phyloP scores from a whole-genome alignment of 2,888 invertebrate species.

The Fragum fragum region DNA sequence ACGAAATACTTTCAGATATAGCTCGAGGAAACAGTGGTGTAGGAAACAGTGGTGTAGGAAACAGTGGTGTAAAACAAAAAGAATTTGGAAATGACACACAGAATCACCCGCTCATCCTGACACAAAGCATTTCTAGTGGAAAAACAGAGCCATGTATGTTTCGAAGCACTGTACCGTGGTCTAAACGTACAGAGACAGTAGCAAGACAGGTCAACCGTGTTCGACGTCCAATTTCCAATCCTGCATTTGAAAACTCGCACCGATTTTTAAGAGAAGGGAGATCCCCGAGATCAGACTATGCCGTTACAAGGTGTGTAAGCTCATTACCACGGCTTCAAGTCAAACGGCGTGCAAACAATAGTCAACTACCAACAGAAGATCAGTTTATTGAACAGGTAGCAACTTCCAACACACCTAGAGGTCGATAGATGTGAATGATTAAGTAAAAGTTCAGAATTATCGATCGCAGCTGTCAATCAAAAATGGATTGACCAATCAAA shows the following conservation, averaged over 20 bases:
- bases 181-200: slow-evolving; percentile 4
- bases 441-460: too few species aligned
- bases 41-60: too few species aligned
- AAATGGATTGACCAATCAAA: too few species aligned
- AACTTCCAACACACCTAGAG: slow-evolving; percentile 9
- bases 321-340: background rate
- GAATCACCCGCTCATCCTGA: too few species aligned
- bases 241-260: background rate
- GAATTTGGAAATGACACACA: background rate
- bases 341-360: background rate
- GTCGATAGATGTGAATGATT: too few species aligned
- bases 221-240: slow-evolving; percentile 8
- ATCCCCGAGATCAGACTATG: background rate
- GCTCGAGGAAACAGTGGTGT: background rate
- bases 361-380: slow-evolving; percentile 3
- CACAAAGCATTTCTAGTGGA: background rate
- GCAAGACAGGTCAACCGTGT: slow-evolving; percentile 3
- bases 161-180: slow-evolving; percentile 2
- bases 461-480: too few species aligned
- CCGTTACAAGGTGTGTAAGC: background rate
- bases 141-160: background rate
- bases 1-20: background rate
- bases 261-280: background rate
- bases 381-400: slow-evolving; percentile 8
- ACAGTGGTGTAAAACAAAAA: background rate